A percentile compares a stretch with the other conserved stretches of the same genome.
These are phyloP conservation scores for Pampus argenteus DNA, from an alignment of 2,797 vertebrate genomes.

Conservation along the genomic window DNA sequence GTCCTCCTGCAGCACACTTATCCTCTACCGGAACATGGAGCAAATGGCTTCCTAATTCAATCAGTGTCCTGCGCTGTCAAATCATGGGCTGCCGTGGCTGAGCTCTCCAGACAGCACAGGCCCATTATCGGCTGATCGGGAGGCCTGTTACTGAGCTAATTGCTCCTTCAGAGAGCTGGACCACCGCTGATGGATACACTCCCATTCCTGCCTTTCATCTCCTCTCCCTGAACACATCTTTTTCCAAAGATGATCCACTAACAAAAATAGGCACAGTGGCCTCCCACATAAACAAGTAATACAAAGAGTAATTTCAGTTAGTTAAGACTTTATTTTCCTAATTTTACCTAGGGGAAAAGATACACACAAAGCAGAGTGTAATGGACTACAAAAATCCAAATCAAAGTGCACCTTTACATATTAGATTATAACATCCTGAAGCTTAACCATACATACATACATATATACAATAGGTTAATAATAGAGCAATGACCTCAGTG, in stretches of 20 bases:
- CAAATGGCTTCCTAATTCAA: conserved; percentile 97
- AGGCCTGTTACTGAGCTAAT: conserved; percentile 91
- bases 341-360: conserved; percentile 10
- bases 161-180: conserved; percentile 87
- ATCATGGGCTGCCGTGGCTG: conserved; percentile 88
- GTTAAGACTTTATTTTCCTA: conserved; percentile 39
- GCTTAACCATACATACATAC: conserved; percentile 40
- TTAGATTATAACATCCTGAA: conserved; percentile 22
- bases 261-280: conserved; percentile 24
- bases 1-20: conserved; percentile 83
- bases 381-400: conserved; percentile 29
- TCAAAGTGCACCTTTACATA: conserved; percentile 30
- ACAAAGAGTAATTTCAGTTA: conserved; percentile 13
- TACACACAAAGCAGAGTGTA: conserved; percentile 13
- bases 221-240: conserved; percentile 34
- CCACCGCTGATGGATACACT: conserved; percentile 74
- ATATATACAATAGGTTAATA: conserved; percentile 55
- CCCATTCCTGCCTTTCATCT: conserved; percentile 58
- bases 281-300: not conserved
- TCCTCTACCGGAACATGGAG: conserved; percentile 86
- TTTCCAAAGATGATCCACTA: conserved; percentile 31
- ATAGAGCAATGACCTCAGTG: conserved; percentile 11
- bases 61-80: conserved; percentile 91
- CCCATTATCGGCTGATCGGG: conserved; percentile 91
- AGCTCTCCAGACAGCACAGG: conserved; percentile 86